A percentile compares a stretch with the other conserved stretches of the same genome.
Conservation (phyloP, 2,113 vertebrate species). For the Tiliqua scincoides region DNA sequence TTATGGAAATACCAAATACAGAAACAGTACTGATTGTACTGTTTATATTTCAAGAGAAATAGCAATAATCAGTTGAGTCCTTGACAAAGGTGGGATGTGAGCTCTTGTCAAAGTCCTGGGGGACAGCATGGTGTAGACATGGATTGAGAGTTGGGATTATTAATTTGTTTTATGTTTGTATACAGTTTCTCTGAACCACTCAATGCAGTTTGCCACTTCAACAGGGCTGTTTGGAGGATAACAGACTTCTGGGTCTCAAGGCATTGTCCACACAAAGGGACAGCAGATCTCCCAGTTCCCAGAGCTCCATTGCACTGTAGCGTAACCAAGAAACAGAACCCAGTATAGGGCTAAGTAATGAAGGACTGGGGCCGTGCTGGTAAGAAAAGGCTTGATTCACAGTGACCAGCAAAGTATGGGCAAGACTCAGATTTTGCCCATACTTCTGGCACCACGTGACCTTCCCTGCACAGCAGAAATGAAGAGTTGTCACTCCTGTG, state of each 20-base stretch:
- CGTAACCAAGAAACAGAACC: neutral
- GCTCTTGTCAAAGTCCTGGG: neutral
- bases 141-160: neutral
- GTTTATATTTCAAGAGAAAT: neutral
- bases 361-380: neutral
- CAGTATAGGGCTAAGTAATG: neutral
- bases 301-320: neutral
- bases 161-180: too few relatives aligned
- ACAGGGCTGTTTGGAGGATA: too few relatives aligned
- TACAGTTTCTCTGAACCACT: too few relatives aligned
- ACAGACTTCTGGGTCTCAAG: too few relatives aligned
- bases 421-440: neutral
- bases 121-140: neutral
- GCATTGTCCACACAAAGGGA: neutral
- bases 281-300: neutral
- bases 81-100: neutral
- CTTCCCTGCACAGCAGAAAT: too few relatives aligned
- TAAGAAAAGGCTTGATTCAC: neutral
- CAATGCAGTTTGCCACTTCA: too few relatives aligned
- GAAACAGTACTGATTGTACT: neutral
- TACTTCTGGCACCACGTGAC: neutral
- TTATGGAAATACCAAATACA: neutral
- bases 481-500: neutral
- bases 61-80: neutral
- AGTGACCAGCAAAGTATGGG: neutral